These are phyloP conservation scores for Mus spicilegus DNA, from an alignment of 2,113 vertebrate genomes.

Conservation along the genomic window DNA sequence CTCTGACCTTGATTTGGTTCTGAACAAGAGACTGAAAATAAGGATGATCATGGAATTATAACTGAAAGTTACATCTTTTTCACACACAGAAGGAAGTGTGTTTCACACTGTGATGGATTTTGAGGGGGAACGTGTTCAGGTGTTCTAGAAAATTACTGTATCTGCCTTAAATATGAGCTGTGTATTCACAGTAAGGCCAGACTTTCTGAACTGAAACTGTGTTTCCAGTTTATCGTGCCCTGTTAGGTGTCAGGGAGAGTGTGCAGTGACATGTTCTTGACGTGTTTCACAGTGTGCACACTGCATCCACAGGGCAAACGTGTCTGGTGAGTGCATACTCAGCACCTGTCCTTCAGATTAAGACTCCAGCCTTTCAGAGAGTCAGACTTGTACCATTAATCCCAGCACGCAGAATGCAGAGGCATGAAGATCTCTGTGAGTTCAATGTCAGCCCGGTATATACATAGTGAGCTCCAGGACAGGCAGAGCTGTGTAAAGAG, in stretches of 20 bases:
- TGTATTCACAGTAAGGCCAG: not conserved
- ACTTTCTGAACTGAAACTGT: not conserved
- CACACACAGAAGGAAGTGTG: not conserved
- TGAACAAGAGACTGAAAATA: conserved; percentile 27
- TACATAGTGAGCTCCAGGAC: not conserved
- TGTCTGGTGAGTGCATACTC: not conserved
- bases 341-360: not conserved
- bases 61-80: not conserved
- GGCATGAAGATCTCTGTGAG: not conserved
- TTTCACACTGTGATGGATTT: not conserved
- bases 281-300: not conserved
- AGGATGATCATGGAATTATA: not conserved
- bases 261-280: not conserved
- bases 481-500: not conserved
- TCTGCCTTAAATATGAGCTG: not conserved
- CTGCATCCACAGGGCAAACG: not conserved
- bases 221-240: not conserved
- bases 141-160: not conserved
- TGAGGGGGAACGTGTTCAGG: not conserved
- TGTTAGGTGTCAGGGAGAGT: not conserved
- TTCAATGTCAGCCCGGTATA: not conserved
- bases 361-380: not conserved
- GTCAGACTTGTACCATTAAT: not conserved
- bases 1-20: not conserved
- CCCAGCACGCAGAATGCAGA: not conserved